A percentile compares a stretch with the other conserved stretches of the same genome.
Evolutionary conservation across 2,888 invertebrate genomes (phyloP).

Genomic region (Drosophila demipolita): DNA sequence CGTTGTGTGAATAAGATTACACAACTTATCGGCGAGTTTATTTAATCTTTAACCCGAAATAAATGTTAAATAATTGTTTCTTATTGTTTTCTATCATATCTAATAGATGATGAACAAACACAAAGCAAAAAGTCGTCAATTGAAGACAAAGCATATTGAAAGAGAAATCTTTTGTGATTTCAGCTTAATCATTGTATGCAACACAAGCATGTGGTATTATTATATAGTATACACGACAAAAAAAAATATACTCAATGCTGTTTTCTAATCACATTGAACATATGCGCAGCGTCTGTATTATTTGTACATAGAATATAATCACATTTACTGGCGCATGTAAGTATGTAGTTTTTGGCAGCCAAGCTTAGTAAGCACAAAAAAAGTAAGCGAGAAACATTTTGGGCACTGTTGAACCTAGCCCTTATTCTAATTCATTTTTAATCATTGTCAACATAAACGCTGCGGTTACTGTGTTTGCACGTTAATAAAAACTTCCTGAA

Average conservation of each 20-base stretch:
- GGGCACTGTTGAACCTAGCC: background rate
- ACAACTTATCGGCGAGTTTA: background rate
- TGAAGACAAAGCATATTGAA: constrained; percentile 13
- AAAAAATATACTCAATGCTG: constrained; percentile 5
- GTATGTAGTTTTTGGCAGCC: constrained; percentile 3
- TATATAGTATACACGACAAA: background rate
- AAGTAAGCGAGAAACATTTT: background rate
- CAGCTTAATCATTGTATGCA: background rate
- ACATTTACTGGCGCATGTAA: background rate
- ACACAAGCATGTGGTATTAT: background rate
- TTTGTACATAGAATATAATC: background rate
- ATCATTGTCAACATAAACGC: background rate
- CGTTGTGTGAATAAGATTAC: background rate
- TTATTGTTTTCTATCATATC: background rate
- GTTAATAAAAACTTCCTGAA: background rate
- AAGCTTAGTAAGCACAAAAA: background rate
- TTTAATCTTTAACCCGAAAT: background rate
- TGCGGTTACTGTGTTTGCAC: background rate
- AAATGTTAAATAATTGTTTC: background rate
- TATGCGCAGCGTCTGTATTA: constrained; percentile 6
- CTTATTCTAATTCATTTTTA: background rate
- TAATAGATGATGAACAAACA: constrained; percentile 5
- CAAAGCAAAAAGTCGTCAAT: constrained; percentile 7
- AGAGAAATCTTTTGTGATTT: background rate
- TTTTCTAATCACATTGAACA: constrained; percentile 42